Conservation (phyloP, 2,797 vertebrate genomes). For the Petrocephalus sullivani region DNA sequence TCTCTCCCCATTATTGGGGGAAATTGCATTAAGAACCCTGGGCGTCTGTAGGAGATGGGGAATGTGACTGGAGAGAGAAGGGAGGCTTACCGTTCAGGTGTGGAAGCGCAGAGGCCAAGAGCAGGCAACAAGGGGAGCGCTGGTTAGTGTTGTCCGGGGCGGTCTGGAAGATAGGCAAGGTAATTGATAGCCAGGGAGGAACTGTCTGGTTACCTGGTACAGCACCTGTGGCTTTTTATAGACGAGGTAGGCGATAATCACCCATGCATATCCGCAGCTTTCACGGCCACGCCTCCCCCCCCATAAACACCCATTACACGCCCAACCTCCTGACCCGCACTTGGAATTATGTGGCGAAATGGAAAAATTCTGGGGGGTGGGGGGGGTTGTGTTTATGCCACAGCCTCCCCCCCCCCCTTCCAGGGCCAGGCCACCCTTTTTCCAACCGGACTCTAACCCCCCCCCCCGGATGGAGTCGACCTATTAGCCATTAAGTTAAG, state of each 20-base stretch:
- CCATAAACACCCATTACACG: not conserved
- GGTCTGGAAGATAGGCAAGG: not conserved
- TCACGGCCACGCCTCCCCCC: not conserved
- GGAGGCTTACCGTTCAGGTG: not conserved
- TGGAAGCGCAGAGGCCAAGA: not conserved
- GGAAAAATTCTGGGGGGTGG: not conserved
- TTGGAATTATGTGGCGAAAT: not conserved
- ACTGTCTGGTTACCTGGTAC: not conserved
- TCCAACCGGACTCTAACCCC: not conserved
- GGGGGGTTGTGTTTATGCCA: not conserved
- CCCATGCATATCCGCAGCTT: not conserved
- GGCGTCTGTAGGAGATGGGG: not conserved
- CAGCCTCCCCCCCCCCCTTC: not conserved
- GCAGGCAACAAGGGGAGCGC: not conserved
- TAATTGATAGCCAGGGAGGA: not conserved
- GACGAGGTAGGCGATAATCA: not conserved
- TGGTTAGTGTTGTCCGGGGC: not conserved
- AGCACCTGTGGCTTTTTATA: constrained; percentile 18
- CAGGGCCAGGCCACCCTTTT: not conserved
- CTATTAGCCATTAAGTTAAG: not conserved
- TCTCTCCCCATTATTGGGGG: not conserved
- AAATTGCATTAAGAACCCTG: not conserved
- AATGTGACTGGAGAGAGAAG: not conserved
- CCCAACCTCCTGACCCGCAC: not conserved
- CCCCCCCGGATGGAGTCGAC: not conserved